These are phyloP conservation scores for Medauroidea extradentata DNA, from an alignment of 1,140 invertebrate genomes.

Conservation along the genomic window DNA sequence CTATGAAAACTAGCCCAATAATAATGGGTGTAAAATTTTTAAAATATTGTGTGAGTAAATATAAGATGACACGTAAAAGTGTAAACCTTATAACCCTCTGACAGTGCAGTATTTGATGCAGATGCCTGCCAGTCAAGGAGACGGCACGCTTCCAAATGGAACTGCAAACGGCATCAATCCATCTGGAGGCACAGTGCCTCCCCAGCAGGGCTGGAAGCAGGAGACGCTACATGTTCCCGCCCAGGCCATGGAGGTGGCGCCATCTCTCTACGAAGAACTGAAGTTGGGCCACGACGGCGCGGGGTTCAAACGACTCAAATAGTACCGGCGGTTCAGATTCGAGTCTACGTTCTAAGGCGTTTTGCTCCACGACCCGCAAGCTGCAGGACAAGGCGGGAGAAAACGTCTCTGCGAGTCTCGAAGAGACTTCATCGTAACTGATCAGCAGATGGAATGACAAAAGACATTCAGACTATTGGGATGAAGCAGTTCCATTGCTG, in stretches of 20 bases:
- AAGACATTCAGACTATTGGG: neutral
- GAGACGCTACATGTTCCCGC: constrained; percentile 50
- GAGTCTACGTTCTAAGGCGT: constrained; percentile 8
- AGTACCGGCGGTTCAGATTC: constrained; percentile 23
- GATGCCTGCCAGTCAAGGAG: constrained; percentile 15
- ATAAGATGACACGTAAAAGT: too few relatives aligned
- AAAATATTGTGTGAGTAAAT: too few relatives aligned
- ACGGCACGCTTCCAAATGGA: constrained; percentile 25
- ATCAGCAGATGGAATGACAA: neutral
- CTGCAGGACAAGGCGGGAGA: neutral
- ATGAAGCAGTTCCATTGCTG: too few relatives aligned
- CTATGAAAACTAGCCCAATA: too few relatives aligned
- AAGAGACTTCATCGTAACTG: neutral
- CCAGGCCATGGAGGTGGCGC: constrained; percentile 58
- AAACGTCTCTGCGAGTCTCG: neutral
- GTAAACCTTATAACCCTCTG: too few relatives aligned
- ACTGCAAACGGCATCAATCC: constrained; percentile 35
- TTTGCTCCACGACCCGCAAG: neutral
- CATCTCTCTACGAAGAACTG: constrained; percentile 71
- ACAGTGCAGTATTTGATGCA: constrained; percentile 6
- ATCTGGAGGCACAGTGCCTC: constrained; percentile 24
- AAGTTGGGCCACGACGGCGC: constrained; percentile 72
- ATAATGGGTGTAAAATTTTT: too few relatives aligned
- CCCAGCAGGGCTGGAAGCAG: constrained; percentile 40
- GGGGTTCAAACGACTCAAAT: constrained; percentile 68